A percentile compares a stretch with the other conserved stretches of the same genome.
Evolutionary conservation across 2,113 vertebrate genomes (phyloP).

Genomic region (Ornithorhynchus anatinus): DNA sequence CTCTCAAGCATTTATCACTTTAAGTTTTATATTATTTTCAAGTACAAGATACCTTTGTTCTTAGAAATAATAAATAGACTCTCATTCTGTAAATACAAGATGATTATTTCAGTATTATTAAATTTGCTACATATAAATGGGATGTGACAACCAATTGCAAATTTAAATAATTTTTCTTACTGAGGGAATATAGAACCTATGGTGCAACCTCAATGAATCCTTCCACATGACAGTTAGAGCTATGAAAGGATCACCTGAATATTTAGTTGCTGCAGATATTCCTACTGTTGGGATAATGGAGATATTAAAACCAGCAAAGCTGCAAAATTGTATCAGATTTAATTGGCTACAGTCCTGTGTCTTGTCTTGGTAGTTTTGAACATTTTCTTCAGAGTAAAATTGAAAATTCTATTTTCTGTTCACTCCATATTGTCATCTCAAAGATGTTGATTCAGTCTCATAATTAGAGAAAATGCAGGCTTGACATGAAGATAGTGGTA

Average conservation of each 20-base stretch:
- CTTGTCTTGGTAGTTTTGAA: background rate
- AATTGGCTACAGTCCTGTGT: slow-evolving; percentile 20
- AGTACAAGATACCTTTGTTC: too few species aligned
- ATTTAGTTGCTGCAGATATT: slow-evolving; percentile 72
- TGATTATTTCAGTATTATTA: too few species aligned
- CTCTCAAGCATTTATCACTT: too few species aligned
- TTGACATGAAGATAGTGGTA: slow-evolving; percentile 25
- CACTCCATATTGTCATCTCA: slow-evolving; percentile 44
- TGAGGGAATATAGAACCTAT: background rate
- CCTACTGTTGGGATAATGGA: slow-evolving; percentile 57
- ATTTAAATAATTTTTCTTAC: background rate
- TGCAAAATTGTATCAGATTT: slow-evolving; percentile 34
- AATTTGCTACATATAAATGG: too few species aligned
- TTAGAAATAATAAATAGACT: too few species aligned
- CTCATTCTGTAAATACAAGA: too few species aligned
- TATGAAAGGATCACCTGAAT: slow-evolving; percentile 61
- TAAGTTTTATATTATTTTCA: too few species aligned
- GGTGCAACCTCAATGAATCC: background rate
- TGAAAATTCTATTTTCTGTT: background rate
- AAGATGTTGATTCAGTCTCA: slow-evolving; percentile 41
- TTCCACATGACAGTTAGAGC: background rate
- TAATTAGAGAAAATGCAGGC: slow-evolving; percentile 31
- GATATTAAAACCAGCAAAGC: slow-evolving; percentile 57
- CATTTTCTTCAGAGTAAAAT: background rate
- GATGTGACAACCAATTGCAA: too few species aligned